Conservation (phyloP, 2,797 vertebrate species). For the Nyctibius grandis region DNA sequence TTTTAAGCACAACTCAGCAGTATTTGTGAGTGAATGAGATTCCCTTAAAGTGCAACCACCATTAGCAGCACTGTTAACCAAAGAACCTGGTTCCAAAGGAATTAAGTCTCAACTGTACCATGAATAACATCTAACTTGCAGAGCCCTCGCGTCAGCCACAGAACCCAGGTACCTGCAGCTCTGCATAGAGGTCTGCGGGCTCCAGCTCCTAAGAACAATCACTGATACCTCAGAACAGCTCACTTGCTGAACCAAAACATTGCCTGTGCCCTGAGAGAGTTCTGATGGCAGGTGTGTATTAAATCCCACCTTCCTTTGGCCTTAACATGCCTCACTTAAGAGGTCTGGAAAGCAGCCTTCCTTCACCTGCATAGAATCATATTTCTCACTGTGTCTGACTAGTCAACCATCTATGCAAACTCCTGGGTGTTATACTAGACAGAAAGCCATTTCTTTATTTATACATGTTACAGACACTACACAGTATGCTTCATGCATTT, state of each 20-base stretch:
- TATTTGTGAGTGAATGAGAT: neutral
- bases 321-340: neutral
- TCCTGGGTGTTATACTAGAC: neutral
- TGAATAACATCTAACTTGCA: neutral
- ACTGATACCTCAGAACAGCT: neutral
- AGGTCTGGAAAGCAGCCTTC: neutral
- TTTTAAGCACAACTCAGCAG: neutral
- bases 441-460: neutral
- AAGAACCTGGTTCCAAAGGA: neutral
- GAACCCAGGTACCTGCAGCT: neutral
- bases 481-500: neutral
- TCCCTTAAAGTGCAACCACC: neutral
- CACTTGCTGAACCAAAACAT: neutral
- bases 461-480: neutral
- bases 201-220: neutral
- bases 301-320: neutral
- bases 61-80: neutral
- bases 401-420: neutral
- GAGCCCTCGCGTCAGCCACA: neutral
- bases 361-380: neutral
- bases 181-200: fast-evolving
- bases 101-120: neutral
- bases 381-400: neutral
- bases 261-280: neutral
- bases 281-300: neutral